Percentiles rank a stretch among this genome's conserved stretches.
Evolutionary conservation across 2,113 vertebrate species (phyloP).

Genomic region (Aix galericulata): DNA sequence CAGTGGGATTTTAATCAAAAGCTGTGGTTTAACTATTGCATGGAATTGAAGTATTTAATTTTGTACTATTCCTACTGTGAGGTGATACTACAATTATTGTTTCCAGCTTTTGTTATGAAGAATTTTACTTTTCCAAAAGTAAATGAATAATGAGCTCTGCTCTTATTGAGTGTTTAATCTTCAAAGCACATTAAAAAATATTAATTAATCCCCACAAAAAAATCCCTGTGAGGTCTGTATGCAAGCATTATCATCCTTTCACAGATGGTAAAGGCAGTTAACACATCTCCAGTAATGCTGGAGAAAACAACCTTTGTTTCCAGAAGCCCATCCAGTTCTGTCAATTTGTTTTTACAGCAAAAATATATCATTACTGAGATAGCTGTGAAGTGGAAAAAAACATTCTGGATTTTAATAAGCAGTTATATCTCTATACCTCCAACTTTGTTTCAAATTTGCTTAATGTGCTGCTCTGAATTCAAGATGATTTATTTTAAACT

Average conservation of each 20-base stretch:
- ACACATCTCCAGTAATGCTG: neutral
- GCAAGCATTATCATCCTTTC: neutral
- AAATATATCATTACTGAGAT: neutral
- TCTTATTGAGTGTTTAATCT: neutral
- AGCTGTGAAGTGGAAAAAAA: slow-evolving; percentile 30
- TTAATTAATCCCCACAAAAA: neutral
- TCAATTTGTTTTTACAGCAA: neutral
- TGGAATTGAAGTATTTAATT: neutral
- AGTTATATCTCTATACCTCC: neutral
- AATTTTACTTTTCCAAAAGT: neutral
- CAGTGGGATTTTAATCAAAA: neutral
- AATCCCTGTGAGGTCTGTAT: neutral
- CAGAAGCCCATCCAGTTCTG: neutral
- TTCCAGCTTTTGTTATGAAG: neutral
- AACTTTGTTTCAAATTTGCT: neutral
- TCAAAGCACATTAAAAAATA: slow-evolving; percentile 23
- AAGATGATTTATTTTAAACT: slow-evolving; percentile 45
- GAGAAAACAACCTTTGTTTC: neutral
- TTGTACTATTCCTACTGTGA: neutral
- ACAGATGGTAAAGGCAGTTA: slow-evolving; percentile 42
- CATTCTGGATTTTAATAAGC: neutral
- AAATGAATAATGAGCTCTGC: neutral
- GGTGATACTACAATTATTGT: neutral
- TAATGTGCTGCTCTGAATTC: slow-evolving; percentile 50
- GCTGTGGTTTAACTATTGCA: neutral